Evolutionary conservation across 2,797 vertebrate species (phyloP).

Genomic region (Coracias cyanogaster): DNA sequence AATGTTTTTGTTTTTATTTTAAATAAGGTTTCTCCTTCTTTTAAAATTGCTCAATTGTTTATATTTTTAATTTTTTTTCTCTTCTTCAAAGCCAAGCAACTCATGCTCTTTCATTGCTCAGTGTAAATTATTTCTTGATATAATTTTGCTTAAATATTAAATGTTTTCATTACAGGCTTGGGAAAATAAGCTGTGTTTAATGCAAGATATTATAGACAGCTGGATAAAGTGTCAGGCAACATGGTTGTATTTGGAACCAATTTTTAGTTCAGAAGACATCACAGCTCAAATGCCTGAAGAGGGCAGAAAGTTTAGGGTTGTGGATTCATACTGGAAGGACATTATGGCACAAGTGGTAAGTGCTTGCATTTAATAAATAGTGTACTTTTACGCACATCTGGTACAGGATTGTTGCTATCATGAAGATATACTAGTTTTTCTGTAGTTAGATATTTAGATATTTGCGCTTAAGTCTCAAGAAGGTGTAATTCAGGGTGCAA

Average conservation of each 20-base stretch:
- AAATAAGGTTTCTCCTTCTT: not conserved
- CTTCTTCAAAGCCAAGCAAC: not conserved
- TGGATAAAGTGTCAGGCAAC: conserved; percentile 91
- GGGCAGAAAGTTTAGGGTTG: conserved; percentile 87
- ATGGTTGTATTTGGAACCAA: conserved; percentile 94
- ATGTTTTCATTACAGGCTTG: conserved; percentile 82
- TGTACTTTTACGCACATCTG: not conserved
- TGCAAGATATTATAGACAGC: conserved; percentile 90
- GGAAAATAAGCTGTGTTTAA: conserved; percentile 88
- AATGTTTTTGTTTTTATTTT: too few species aligned
- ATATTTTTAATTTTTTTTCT: not conserved
- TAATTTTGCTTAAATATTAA: not conserved
- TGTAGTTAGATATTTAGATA: not conserved
- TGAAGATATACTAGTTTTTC: not conserved
- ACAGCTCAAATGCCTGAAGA: conserved; percentile 95
- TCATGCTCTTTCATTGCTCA: not conserved
- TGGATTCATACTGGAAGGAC: conserved; percentile 89
- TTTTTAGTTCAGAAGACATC: conserved; percentile 95
- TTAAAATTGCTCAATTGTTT: not conserved
- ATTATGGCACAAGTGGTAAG: conserved; percentile 88
- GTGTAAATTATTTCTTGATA: not conserved
- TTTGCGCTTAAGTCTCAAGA: not conserved
- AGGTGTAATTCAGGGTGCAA: not conserved
- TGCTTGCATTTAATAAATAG: not conserved
- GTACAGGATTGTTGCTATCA: not conserved